Evolutionary conservation across 2,113 vertebrate genomes (phyloP).

Genomic region (Phoenicopterus ruber): DNA sequence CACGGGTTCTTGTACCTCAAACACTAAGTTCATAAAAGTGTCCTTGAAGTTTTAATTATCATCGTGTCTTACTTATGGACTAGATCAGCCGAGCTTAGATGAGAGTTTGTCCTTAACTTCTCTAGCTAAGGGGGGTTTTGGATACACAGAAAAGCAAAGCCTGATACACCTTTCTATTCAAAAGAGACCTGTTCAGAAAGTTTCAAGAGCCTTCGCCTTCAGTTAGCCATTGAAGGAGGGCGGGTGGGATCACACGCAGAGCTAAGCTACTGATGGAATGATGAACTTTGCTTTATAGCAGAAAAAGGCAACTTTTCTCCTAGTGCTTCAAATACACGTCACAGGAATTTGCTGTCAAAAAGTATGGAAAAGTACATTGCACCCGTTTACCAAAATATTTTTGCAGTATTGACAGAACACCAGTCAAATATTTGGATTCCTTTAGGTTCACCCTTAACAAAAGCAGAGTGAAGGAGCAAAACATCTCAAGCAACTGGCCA

Average conservation of each 20-base stretch:
- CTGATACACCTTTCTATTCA: neutral
- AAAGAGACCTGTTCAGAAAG: neutral
- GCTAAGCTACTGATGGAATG: neutral
- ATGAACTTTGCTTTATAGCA: neutral
- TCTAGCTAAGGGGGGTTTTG: neutral
- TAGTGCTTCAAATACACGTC: neutral
- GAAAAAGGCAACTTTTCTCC: neutral
- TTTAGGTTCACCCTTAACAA: neutral
- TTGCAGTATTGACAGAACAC: neutral
- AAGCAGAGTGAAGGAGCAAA: neutral
- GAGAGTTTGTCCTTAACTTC: neutral
- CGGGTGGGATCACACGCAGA: neutral
- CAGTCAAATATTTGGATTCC: neutral
- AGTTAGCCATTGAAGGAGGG: neutral
- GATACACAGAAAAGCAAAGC: neutral
- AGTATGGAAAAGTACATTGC: neutral
- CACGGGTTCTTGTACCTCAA: neutral
- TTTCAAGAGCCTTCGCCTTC: neutral
- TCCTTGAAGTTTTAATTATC: neutral
- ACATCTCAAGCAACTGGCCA: neutral
- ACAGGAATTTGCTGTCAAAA: neutral
- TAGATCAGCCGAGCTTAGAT: neutral
- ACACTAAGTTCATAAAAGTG: neutral
- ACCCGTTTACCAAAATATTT: neutral
- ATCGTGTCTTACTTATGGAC: neutral